These are phyloP conservation scores for Lophochroa leadbeateri DNA, from an alignment of 2,113 vertebrate genomes.

Conservation along the genomic window DNA sequence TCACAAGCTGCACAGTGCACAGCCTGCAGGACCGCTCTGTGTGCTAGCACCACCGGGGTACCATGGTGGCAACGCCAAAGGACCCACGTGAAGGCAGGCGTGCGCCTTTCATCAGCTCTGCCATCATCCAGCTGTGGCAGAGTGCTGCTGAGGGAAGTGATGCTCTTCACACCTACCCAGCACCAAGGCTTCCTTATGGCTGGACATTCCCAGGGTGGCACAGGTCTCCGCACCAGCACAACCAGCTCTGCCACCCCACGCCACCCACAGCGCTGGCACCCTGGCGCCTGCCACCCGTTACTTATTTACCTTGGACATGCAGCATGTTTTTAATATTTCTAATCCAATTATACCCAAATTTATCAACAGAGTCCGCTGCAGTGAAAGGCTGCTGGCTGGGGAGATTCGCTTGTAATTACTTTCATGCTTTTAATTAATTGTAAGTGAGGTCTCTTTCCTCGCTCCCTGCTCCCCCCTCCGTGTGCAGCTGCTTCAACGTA, in stretches of 20 bases:
- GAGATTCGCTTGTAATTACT: constrained; percentile 72
- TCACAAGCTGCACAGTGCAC: not conserved
- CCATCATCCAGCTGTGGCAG: not conserved
- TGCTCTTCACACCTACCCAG: not conserved
- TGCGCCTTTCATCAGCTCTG: accelerated
- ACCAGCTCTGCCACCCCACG: not conserved
- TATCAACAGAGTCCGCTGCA: constrained; percentile 69
- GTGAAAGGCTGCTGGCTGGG: constrained; percentile 69
- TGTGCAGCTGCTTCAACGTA: constrained; percentile 38
- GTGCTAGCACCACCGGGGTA: accelerated
- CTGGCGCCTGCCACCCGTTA: not conserved
- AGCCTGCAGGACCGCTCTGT: accelerated
- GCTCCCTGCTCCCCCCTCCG: not conserved
- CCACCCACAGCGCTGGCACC: not conserved
- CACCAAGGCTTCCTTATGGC: accelerated
- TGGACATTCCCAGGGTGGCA: not conserved
- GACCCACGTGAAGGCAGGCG: accelerated
- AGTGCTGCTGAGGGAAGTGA: not conserved
- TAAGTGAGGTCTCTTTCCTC: constrained; percentile 50
- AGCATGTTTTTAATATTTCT: constrained; percentile 61
- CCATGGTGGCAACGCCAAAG: accelerated
- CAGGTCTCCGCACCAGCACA: not conserved
- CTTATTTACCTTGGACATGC: constrained; percentile 43
- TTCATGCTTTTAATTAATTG: constrained; percentile 74
- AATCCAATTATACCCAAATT: constrained; percentile 73